Percentiles rank a stretch among this genome's conserved stretches.
These are phyloP conservation scores for Ptychobarbus kaznakovi DNA, from an alignment of 2,797 vertebrate genomes.

Conservation along the genomic window DNA sequence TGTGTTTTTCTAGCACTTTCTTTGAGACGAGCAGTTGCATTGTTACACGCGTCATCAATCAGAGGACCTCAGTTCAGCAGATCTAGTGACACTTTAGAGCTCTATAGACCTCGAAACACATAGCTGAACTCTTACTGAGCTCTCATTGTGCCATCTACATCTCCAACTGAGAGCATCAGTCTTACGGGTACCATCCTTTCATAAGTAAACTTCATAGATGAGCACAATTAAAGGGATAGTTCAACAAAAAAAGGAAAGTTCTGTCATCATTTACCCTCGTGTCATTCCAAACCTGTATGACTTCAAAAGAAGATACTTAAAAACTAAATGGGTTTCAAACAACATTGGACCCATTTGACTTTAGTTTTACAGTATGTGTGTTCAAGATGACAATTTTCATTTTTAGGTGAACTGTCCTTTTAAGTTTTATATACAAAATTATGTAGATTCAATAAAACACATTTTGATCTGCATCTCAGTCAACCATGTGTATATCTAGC, in stretches of 20 bases:
- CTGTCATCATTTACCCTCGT: background rate
- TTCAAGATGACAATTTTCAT: background rate
- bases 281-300: background rate
- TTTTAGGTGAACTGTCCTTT: background rate
- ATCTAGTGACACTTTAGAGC: constrained; percentile 45
- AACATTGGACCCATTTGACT: background rate
- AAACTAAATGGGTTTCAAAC: background rate
- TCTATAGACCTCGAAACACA: constrained; percentile 41
- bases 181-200: constrained; percentile 31
- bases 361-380: background rate
- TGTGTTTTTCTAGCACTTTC: constrained; percentile 41
- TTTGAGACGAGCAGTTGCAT: constrained; percentile 32
- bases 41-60: constrained; percentile 42
- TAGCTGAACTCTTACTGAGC: constrained; percentile 44
- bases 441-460: background rate
- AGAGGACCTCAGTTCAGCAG: constrained; percentile 32
- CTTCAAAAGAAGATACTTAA: background rate
- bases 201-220: background rate
- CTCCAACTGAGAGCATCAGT: constrained; percentile 40
- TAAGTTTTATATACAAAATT: background rate
- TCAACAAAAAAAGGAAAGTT: background rate
- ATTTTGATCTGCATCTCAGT: background rate
- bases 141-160: constrained; percentile 27
- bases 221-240: background rate
- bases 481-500: background rate